A percentile compares a stretch with the other conserved stretches of the same genome.
These are phyloP conservation scores for Tipula lateralis DNA, from an alignment of 2,888 invertebrate species.

Conservation along the genomic window DNA sequence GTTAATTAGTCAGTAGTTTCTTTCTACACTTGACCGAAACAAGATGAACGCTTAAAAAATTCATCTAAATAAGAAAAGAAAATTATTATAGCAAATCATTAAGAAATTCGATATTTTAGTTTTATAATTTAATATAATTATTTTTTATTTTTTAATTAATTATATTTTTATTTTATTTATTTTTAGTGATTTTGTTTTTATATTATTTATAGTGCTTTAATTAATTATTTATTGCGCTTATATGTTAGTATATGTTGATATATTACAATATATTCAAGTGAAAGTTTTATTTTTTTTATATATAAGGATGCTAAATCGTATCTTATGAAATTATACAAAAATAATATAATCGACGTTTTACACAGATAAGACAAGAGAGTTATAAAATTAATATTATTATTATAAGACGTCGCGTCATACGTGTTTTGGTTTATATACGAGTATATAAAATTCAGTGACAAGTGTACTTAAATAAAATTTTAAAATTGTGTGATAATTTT, in stretches of 20 bases:
- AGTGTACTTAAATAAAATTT: conserved; percentile 3
- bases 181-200: background rate
- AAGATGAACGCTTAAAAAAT: conserved; percentile 15
- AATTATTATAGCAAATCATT: background rate
- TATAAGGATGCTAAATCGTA: conserved; percentile 3
- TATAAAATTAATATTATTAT: background rate
- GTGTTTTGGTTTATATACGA: background rate
- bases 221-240: no score
- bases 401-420: no score
- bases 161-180: conserved; percentile 13
- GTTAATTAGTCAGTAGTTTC: conserved; percentile 25
- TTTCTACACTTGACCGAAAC: conserved; percentile 14
- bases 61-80: background rate
- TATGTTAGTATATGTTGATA: no score
- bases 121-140: background rate
- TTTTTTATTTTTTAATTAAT: background rate
- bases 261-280: background rate
- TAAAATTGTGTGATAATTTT: background rate
- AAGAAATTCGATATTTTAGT: background rate
- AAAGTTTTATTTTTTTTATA: background rate
- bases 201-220: background rate
- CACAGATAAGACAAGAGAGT: background rate
- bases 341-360: background rate
- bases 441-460: conserved; percentile 20
- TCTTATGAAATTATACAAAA: background rate